Percentiles rank a stretch among this genome's conserved stretches.
Evolutionary conservation across 2,797 vertebrate genomes (phyloP).

Genomic region (Lepus oiostolus): DNA sequence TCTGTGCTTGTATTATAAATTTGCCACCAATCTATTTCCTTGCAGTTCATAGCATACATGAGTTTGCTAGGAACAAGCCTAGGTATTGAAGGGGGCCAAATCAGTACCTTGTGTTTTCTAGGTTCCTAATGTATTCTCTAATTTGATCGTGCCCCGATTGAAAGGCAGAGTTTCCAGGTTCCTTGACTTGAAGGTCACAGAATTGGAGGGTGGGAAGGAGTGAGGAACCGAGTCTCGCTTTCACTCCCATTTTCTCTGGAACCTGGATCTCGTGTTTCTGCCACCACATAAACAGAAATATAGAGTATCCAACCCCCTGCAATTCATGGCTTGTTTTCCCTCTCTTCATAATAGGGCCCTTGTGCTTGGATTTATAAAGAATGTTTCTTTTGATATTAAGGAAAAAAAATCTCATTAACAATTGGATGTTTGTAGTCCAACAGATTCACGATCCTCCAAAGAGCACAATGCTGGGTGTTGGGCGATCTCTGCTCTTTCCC

Average conservation of each 20-base stretch:
- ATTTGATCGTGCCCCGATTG: not conserved
- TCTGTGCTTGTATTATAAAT: not conserved
- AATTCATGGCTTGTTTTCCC: slow-evolving; percentile 71
- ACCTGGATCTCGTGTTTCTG: slow-evolving; percentile 64
- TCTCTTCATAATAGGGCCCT: slow-evolving; percentile 80
- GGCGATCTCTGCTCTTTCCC: slow-evolving; percentile 71
- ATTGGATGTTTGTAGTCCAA: slow-evolving; percentile 80
- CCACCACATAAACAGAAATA: slow-evolving; percentile 52
- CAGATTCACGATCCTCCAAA: slow-evolving; percentile 73
- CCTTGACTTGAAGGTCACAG: slow-evolving; percentile 48
- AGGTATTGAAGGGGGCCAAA: slow-evolving; percentile 37
- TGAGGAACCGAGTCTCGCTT: not conserved
- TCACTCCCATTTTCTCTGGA: not conserved
- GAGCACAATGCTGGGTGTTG: slow-evolving; percentile 71
- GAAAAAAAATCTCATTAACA: slow-evolving; percentile 76
- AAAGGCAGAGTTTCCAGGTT: not conserved
- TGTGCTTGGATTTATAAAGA: slow-evolving; percentile 82
- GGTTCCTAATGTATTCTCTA: not conserved
- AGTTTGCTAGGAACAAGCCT: slow-evolving; percentile 23
- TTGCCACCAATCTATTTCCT: not conserved
- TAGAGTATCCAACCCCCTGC: slow-evolving; percentile 66
- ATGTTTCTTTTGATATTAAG: slow-evolving; percentile 83
- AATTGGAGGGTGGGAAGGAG: slow-evolving; percentile 3
- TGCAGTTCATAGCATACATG: not conserved
- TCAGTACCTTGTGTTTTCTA: slow-evolving; percentile 16